Percentiles rank a stretch among this genome's conserved stretches.
These are phyloP conservation scores for Ariopsis seemanni DNA, from an alignment of 2,113 vertebrate species.

Conservation along the genomic window DNA sequence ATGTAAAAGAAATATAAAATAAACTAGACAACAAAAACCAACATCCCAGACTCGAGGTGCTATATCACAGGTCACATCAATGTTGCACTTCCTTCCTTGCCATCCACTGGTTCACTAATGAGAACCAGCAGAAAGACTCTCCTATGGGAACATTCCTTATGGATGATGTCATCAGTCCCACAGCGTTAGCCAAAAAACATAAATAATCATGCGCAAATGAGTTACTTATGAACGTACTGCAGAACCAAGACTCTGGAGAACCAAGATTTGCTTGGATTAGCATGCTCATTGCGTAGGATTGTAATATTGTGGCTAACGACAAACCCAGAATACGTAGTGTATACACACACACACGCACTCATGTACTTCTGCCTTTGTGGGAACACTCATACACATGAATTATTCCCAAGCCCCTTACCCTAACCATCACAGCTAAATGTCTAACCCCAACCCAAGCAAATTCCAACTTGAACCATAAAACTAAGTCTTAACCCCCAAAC, in stretches of 20 bases:
- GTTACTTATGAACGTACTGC: background rate
- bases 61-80: conserved; percentile 16
- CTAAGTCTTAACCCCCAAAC: no score
- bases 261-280: background rate
- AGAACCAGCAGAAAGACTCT: conserved; percentile 62
- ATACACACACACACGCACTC: background rate
- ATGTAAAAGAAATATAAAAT: background rate
- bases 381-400: background rate
- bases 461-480: no score
- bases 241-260: background rate
- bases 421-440: no score
- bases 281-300: background rate
- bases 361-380: no score
- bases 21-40: background rate
- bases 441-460: no score
- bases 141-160: conserved; percentile 61
- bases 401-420: no score
- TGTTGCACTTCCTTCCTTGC: conserved; percentile 12
- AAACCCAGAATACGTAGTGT: conserved; percentile 1
- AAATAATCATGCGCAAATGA: conserved; percentile 33
- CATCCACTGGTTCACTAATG: conserved; percentile 54
- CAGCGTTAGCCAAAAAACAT: conserved; percentile 42
- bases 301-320: background rate
- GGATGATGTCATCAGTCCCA: conserved; percentile 62
- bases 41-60: background rate